phyloP scores from a whole-genome alignment of 2,888 invertebrate species.

The Cosmopolites sordidus region DNA sequence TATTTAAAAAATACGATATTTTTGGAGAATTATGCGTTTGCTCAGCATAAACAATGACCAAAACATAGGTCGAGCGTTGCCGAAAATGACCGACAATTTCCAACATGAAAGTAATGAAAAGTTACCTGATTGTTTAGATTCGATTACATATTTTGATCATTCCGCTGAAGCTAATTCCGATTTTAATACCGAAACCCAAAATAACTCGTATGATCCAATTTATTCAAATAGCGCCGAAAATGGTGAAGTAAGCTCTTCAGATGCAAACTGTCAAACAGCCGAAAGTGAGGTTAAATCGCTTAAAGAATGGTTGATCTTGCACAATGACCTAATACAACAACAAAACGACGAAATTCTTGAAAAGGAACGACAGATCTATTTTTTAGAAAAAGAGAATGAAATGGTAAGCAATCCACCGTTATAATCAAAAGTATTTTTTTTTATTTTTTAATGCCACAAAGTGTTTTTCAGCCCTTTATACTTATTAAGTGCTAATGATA shows the following conservation, averaged over 20 bases:
- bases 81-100: constrained; percentile 51
- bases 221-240: constrained; percentile 57
- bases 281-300: constrained; percentile 62
- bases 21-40: constrained; percentile 27
- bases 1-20: constrained; percentile 11
- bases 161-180: constrained; percentile 5
- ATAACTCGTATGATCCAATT: constrained; percentile 56
- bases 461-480: no score
- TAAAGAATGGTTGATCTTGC: constrained; percentile 75
- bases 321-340: constrained; percentile 85
- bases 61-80: constrained; percentile 45
- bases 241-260: constrained; percentile 28
- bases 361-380: constrained; percentile 72
- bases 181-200: constrained; percentile 18
- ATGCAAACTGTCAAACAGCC: constrained; percentile 42
- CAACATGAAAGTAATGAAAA: constrained; percentile 42
- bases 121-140: constrained; percentile 40
- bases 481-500: no score
- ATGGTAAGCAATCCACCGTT: constrained; percentile 55
- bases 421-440: constrained; percentile 1
- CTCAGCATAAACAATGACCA: constrained; percentile 45
- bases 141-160: constrained; percentile 34
- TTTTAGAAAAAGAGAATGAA: constrained; percentile 73
- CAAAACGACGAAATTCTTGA: constrained; percentile 79
- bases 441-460: not conserved